A percentile compares a stretch with the other conserved stretches of the same genome.
Conservation (phyloP, 1,140 invertebrate genomes). For the Potamilus streckersoni region DNA sequence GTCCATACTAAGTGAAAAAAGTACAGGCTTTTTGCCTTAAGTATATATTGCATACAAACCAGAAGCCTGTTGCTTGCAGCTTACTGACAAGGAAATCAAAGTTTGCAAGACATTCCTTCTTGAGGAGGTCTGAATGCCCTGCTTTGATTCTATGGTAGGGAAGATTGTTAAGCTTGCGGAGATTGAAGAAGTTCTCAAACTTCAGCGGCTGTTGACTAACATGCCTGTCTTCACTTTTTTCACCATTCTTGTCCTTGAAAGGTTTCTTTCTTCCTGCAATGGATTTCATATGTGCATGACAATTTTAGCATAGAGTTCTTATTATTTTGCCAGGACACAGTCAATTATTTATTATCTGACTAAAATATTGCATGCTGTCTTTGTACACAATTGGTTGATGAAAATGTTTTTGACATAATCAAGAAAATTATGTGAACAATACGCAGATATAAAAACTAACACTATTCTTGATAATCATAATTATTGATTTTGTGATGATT, state of each 20-base stretch:
- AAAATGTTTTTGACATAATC: background rate
- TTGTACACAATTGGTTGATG: background rate
- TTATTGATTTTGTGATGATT: too few species aligned
- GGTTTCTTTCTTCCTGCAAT: constrained; percentile 45
- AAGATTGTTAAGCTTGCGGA: constrained; percentile 82
- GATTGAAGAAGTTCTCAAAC: constrained; percentile 73
- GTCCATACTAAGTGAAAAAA: background rate
- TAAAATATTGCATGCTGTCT: background rate
- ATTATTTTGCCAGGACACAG: background rate
- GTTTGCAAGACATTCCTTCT: constrained; percentile 93
- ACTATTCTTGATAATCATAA: too few species aligned
- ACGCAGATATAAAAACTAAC: too few species aligned
- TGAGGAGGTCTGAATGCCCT: constrained; percentile 87
- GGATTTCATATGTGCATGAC: background rate
- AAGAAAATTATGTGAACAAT: background rate
- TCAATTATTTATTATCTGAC: background rate
- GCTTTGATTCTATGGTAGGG: constrained; percentile 82
- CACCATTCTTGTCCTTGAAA: constrained; percentile 37
- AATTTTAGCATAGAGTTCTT: background rate
- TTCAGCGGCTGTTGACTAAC: constrained; percentile 44
- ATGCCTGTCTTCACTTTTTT: constrained; percentile 36
- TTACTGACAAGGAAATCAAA: constrained; percentile 97
- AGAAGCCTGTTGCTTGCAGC: constrained; percentile 67
- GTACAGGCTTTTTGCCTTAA: background rate
- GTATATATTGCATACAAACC: constrained; percentile 27